Evolutionary conservation across 2,888 invertebrate genomes (phyloP), one percentile per base, ranked within the genome.

Genomic region (Andrena praecox): DNA sequence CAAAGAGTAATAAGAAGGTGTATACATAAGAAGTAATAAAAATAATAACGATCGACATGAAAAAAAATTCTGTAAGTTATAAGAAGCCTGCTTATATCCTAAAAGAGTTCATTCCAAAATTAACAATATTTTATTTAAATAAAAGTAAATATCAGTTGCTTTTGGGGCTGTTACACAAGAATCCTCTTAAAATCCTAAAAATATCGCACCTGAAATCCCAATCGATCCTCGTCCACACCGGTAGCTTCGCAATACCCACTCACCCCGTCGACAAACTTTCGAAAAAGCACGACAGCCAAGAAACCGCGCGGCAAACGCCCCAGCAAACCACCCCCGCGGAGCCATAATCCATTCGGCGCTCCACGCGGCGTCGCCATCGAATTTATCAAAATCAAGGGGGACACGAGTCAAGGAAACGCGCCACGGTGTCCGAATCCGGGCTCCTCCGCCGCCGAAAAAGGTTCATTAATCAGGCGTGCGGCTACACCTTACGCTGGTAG

Each of bases 301-400:
- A 76, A 76, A 62, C 64, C 68, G 12, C 12, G 62, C 54, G 60
- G 33, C 76, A 50, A 78, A 52, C 62, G 42, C 12, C 8, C 60
- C 7, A 27, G 56, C 75, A 52, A 59, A 60, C n/a, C 66, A 20
- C 10, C 20, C 50, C 64, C 10, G 33, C 4, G 74, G 24, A 56
- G 63, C 27, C 27, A 62, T 24, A 52, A 78, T 78, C 78, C 54
- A 76, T 75, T 67, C 67, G 54, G 29, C 52, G 76, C 20, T 20
- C 20, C n/a, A 54, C 67, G 76, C 66, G 75, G 66, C 68, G 63
- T 76, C 29, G 62, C 29, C 78, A 54, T 76, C 78, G 68, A 78
- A 78, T 78, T 76, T 76, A 78, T 78, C 78, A 76, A 68, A 78
- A 78, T 78, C 78, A 78, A 68, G 48, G 16, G 42, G 33, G 48